Conservation (phyloP, 2,888 invertebrate species). For the Nephrotoma appendiculata region DNA sequence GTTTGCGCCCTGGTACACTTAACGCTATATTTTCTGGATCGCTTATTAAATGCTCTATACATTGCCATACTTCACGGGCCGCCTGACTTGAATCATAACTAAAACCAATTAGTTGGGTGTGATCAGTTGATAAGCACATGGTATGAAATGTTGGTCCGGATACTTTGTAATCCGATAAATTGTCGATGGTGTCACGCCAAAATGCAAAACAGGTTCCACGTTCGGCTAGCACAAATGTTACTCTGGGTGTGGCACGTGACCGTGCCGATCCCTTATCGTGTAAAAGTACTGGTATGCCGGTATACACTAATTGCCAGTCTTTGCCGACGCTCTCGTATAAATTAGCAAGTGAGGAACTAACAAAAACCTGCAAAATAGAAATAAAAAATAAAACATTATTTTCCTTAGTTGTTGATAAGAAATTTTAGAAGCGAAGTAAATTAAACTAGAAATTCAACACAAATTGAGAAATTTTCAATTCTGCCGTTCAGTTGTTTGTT, state of each 20-base stretch:
- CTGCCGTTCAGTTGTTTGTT: too few species aligned
- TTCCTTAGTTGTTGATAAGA: too few species aligned
- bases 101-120: conserved; percentile 59
- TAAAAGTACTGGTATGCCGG: conserved; percentile 64
- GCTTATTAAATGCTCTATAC: conserved; percentile 53
- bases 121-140: conserved; percentile 61
- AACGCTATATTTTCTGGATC: conserved; percentile 66
- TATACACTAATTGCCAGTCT: conserved; percentile 58
- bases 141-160: conserved; percentile 66
- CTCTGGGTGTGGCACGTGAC: conserved; percentile 47
- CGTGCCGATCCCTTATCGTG: conserved; percentile 63
- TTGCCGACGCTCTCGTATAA: conserved; percentile 46
- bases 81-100: conserved; percentile 63
- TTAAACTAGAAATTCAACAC: too few species aligned
- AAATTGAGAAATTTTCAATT: too few species aligned
- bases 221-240: conserved; percentile 59
- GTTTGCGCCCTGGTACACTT: conserved; percentile 48
- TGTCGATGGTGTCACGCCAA: conserved; percentile 70
- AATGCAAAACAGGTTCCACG: conserved; percentile 67
- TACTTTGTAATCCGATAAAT: conserved; percentile 57
- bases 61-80: conserved; percentile 53
- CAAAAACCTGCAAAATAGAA: conserved; percentile 41
- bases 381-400: background rate
- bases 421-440: too few species aligned
- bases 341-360: conserved; percentile 61